Evolutionary conservation across 2,113 vertebrate genomes (phyloP).

Genomic region (Phycodurus eques): DNA sequence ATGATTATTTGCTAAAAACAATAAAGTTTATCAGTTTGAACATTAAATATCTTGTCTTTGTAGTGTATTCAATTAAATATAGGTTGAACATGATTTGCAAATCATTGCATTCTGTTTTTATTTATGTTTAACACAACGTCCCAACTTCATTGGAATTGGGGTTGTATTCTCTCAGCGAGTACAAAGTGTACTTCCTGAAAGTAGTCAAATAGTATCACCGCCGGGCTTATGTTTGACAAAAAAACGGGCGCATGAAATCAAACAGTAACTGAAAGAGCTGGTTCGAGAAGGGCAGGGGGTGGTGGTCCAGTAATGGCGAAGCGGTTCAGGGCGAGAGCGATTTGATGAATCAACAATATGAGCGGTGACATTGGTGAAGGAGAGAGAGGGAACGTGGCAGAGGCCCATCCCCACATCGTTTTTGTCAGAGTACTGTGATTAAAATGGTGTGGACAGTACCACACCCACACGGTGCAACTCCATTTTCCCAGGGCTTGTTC

Average conservation of each 20-base stretch:
- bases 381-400: conserved; percentile 6
- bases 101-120: too few species aligned
- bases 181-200: conserved; percentile 9
- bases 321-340: conserved; percentile 32
- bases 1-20: too few species aligned
- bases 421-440: conserved; percentile 62
- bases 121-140: too few species aligned
- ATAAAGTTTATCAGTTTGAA: too few species aligned
- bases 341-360: conserved; percentile 46
- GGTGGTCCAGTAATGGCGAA: conserved; percentile 12
- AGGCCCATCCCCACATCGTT: conserved; percentile 55
- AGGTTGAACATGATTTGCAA: too few species aligned
- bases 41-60: too few species aligned
- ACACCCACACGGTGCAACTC: conserved; percentile 51
- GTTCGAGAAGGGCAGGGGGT: conserved; percentile 21
- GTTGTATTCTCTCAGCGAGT: neutral
- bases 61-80: too few species aligned
- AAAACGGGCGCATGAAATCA: conserved; percentile 23
- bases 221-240: conserved; percentile 29
- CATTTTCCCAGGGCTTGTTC: conserved; percentile 47
- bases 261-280: conserved; percentile 36
- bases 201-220: conserved; percentile 1
- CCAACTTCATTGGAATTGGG: too few species aligned
- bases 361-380: conserved; percentile 31
- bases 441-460: conserved; percentile 59